These are phyloP conservation scores for Otolemur garnettii DNA, from an alignment of 2,113 vertebrate genomes.

Conservation along the genomic window DNA sequence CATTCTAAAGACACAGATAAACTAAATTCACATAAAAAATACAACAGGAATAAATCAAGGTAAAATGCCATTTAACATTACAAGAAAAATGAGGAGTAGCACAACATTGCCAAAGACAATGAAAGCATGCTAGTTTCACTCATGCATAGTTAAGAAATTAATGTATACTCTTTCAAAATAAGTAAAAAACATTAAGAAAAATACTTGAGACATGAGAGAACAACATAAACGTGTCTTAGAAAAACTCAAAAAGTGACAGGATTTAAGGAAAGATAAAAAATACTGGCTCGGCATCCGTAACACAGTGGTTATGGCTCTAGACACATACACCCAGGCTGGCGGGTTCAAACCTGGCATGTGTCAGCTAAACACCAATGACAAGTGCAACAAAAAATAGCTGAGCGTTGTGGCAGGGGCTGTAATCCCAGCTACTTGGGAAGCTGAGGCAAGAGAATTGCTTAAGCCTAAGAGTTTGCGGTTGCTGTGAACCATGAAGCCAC, in stretches of 20 bases:
- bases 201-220: neutral
- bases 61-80: neutral
- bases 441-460: no score
- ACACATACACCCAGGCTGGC: no score
- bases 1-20: neutral
- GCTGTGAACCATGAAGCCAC: no score
- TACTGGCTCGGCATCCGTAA: neutral
- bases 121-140: neutral
- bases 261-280: neutral
- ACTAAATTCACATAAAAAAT: neutral
- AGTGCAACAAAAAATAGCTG: no score
- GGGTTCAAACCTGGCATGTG: no score
- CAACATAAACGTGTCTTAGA: neutral
- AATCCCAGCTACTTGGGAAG: no score
- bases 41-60: neutral
- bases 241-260: neutral
- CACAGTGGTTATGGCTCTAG: no score
- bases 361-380: no score
- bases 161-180: neutral
- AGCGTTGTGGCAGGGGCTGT: no score
- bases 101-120: neutral
- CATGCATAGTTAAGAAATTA: neutral
- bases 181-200: neutral
- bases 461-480: no score
- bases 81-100: neutral